phyloP scores from a whole-genome alignment of 2,113 vertebrate species.

The Peromyscus maniculatus region DNA sequence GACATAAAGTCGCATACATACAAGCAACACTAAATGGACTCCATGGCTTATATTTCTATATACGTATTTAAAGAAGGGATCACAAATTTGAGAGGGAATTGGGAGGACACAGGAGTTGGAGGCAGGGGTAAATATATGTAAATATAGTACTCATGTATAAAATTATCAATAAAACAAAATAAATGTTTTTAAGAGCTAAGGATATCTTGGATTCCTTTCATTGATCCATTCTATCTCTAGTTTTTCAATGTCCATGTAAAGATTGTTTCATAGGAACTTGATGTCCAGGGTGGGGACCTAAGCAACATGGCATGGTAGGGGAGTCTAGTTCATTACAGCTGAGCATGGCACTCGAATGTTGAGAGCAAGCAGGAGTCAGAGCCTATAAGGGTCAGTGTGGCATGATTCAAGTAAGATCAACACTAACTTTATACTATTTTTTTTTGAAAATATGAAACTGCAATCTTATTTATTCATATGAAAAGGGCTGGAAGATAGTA shows the following conservation, averaged over 20 bases:
- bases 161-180: neutral
- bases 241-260: conserved; percentile 11
- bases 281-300: neutral
- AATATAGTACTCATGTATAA: neutral
- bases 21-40: neutral
- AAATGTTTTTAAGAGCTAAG: neutral
- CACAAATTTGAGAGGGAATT: neutral
- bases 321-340: neutral
- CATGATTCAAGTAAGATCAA: neutral
- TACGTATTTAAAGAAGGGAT: neutral
- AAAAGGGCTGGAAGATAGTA: neutral
- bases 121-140: neutral
- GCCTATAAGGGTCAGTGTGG: neutral
- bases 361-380: neutral
- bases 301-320: neutral
- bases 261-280: neutral
- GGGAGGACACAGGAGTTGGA: too few relatives aligned
- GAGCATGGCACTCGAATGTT: neutral
- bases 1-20: neutral
- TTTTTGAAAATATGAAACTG: neutral
- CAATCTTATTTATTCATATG: neutral
- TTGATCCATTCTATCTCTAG: neutral
- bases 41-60: neutral
- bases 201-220: neutral
- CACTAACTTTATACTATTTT: neutral